Percentiles rank a stretch among this genome's conserved stretches.
These are phyloP conservation scores for Platyscapa corneri DNA, from an alignment of 1,140 invertebrate species.

Conservation along the genomic window DNA sequence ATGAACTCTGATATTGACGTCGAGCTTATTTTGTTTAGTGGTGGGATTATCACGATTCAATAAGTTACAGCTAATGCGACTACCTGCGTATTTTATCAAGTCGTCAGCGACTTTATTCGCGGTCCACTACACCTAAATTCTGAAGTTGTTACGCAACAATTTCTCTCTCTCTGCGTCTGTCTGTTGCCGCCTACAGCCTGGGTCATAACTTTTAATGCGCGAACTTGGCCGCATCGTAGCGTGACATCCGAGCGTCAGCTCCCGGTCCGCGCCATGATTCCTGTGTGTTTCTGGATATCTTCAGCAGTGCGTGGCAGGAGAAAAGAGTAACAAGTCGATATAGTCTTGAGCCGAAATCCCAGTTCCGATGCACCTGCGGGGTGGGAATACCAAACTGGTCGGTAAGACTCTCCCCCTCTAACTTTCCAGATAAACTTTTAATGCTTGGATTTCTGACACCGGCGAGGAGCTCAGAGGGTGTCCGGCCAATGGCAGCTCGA, in stretches of 20 bases:
- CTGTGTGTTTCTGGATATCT: neutral
- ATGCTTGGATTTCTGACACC: slow-evolving; percentile 20
- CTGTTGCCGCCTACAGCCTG: neutral
- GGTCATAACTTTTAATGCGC: neutral
- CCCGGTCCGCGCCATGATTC: neutral
- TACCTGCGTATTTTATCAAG: neutral
- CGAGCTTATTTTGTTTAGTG: no score
- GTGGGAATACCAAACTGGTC: no score
- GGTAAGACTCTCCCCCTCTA: no score
- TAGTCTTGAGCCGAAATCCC: neutral
- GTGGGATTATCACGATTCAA: no score
- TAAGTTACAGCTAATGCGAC: no score
- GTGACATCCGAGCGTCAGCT: no score
- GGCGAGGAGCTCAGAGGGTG: no score
- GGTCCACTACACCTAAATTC: no score
- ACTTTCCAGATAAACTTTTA: slow-evolving; percentile 40
- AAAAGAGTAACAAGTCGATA: neutral
- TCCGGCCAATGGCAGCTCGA: slow-evolving; percentile 6
- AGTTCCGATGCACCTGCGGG: neutral
- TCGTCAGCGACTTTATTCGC: neutral
- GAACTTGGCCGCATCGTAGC: neutral
- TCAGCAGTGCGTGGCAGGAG: neutral
- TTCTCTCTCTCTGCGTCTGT: no score
- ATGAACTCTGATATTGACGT: no score
- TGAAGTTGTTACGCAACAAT: no score